Evolutionary conservation across 2,113 vertebrate genomes (phyloP).

Genomic region (Spheniscus mendiculus): DNA sequence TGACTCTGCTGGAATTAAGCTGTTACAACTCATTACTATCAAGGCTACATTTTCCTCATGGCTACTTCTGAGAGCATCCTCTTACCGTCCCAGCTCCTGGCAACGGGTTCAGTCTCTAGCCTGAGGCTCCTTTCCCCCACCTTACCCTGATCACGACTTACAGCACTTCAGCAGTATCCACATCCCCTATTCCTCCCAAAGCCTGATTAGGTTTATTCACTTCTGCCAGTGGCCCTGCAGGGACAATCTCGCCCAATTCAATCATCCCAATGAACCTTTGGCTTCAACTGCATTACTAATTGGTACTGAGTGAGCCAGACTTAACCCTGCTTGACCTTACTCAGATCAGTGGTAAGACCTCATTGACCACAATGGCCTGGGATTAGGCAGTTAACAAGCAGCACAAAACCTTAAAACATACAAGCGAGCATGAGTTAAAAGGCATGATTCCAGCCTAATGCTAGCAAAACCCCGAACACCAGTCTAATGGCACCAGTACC

Average conservation of each 20-base stretch:
- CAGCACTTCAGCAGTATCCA: not conserved
- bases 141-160: not conserved
- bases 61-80: not conserved
- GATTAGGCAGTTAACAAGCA: not conserved
- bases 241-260: not conserved
- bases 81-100: not conserved
- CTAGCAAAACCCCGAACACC: not conserved
- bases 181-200: not conserved
- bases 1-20: slow-evolving; percentile 9
- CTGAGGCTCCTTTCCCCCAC: not conserved
- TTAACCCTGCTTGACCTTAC: not conserved
- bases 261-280: not conserved
- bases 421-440: not conserved
- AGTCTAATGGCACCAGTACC: not conserved
- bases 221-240: not conserved
- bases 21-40: not conserved
- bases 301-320: not conserved
- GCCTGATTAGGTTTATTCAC: not conserved
- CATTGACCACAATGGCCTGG: not conserved
- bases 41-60: slow-evolving; percentile 1
- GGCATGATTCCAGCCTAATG: not conserved
- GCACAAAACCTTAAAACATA: not conserved
- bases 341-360: not conserved
- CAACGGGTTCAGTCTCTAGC: not conserved
- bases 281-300: not conserved